Conservation (phyloP, 1,140 invertebrate genomes). For the Macrocentrus cingulum region DNA sequence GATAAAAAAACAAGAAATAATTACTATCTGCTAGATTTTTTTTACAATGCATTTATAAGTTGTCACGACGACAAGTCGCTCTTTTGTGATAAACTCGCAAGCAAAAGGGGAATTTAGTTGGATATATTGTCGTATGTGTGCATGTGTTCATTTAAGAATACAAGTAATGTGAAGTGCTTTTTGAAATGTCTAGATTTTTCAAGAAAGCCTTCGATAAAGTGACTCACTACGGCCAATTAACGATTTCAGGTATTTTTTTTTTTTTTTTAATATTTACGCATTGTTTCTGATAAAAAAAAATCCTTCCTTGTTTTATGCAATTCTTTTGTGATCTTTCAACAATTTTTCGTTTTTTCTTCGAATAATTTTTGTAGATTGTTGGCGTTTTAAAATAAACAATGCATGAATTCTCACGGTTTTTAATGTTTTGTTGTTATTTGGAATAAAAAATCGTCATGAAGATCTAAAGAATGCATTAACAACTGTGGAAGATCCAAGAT, state of each 20-base stretch:
- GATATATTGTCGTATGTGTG: too few species aligned
- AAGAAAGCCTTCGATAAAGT: constrained; percentile 12
- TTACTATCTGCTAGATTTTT: background rate
- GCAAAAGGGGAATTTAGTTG: too few species aligned
- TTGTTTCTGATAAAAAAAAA: background rate
- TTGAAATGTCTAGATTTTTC: constrained; percentile 19
- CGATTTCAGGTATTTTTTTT: constrained; percentile 11
- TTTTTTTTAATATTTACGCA: background rate
- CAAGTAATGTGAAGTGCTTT: constrained; percentile 6
- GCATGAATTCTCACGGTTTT: too few species aligned
- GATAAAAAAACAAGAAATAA: background rate
- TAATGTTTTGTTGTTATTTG: too few species aligned
- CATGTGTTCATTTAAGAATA: background rate
- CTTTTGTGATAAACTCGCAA: too few species aligned
- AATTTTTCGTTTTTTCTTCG: too few species aligned
- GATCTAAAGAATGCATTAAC: constrained; percentile 1
- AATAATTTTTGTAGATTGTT: too few species aligned
- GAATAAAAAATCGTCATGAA: background rate
- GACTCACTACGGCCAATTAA: constrained; percentile 14
- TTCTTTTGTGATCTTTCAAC: background rate
- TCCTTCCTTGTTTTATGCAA: background rate
- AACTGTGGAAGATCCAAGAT: constrained; percentile 12
- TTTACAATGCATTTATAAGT: constrained; percentile 10
- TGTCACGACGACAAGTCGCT: background rate
- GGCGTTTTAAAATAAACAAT: too few species aligned